These are phyloP conservation scores for Tyria jacobaeae DNA, from an alignment of 2,888 invertebrate genomes.

Conservation along the genomic window DNA sequence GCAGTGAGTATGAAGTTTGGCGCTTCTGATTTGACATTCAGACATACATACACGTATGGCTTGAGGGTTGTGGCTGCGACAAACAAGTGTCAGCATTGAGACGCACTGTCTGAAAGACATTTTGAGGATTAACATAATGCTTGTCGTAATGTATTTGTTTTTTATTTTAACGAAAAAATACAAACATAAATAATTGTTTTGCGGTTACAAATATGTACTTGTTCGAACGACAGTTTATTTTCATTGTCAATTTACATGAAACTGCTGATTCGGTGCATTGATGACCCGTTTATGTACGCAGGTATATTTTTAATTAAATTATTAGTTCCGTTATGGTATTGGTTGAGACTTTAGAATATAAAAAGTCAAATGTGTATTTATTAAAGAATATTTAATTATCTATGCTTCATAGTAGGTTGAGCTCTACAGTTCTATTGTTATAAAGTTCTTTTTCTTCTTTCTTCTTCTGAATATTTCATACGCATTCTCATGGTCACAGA, in stretches of 20 bases:
- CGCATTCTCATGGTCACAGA: too few relatives aligned
- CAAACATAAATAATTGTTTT: not conserved
- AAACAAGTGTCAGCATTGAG: not conserved
- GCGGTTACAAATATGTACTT: constrained; percentile 1
- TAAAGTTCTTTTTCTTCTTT: not conserved
- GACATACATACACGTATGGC: too few relatives aligned
- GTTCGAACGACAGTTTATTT: not conserved
- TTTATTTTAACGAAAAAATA: constrained; percentile 1
- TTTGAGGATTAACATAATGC: not conserved
- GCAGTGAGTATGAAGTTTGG: too few relatives aligned
- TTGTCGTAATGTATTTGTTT: too few relatives aligned
- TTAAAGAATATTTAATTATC: too few relatives aligned
- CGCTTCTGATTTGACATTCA: too few relatives aligned
- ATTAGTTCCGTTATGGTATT: not conserved
- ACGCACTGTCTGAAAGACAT: constrained; percentile 8
- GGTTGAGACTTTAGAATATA: not conserved
- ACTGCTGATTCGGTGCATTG: not conserved
- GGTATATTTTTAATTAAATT: not conserved
- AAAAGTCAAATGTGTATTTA: not conserved
- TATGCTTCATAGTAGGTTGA: too few relatives aligned
- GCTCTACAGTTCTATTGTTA: too few relatives aligned
- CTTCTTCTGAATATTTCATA: too few relatives aligned
- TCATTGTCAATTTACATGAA: not conserved
- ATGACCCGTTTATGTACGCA: not conserved
- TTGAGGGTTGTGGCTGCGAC: constrained; percentile 1